Evolutionary conservation across 2,113 vertebrate species (phyloP), one percentile per base, ranked within the genome.

Genomic region (Ptilorrhoa leucosticta): DNA sequence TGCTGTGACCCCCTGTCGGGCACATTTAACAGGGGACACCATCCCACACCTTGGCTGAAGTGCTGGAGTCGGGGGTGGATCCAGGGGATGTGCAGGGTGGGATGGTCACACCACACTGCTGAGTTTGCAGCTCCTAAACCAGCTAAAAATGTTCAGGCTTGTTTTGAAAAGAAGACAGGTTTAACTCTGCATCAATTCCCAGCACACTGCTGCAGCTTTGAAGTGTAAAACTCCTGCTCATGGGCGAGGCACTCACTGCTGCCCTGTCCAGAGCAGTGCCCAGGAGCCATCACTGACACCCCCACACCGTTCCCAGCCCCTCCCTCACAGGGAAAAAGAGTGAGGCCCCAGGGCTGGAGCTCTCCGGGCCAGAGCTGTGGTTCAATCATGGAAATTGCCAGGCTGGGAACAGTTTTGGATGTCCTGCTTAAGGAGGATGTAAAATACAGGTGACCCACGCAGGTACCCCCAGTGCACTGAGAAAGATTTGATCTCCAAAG

Each of bases 21-120:
- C 3, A 3, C 1, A 2, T 30, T 19, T 30, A 8, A 28, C 2
- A 2, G 1, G 9, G 1, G 35, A 3, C 20, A 8, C 50, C 13
- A 13, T 1, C 56, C 84, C 75, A 15, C 5, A 40, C 26, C 17
- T 10, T 4, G 18, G 3, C 9, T 1, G 0, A 4, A 21, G 2
- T 6, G 6, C 15, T 4, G 39, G 23, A 24, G 33, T 1, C 3
- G 0, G 27, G 26, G 39, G 9, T 2, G 35, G 61, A 19, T 3
- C n/a, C 3, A 2, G 6, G 50, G 58, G 56, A 70, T 0, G 10
- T 5, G 15, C 77, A 13, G 83, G 44, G 5, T 4, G 63, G 1
- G 6, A 42, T 0, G 24, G 8, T 16, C 23, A 4, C 35, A 15
- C 15, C 47, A 0, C 50, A 0, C 50, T 90, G 92, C 94, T 82